Conservation (phyloP, 2,888 invertebrate species). For the Prenolepis imparis region DNA sequence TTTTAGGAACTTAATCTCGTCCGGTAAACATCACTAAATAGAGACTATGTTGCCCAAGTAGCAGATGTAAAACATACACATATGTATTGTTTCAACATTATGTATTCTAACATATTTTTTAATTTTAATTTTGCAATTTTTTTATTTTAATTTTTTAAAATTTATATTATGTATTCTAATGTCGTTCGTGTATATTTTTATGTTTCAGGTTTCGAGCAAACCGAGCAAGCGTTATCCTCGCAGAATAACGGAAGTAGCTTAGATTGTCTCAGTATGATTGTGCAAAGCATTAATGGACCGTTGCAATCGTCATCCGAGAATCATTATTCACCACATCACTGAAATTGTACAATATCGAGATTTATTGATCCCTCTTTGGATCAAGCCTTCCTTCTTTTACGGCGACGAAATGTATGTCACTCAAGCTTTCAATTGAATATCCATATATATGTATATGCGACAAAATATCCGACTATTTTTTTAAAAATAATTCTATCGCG, state of each 20-base stretch:
- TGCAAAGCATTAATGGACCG: slow-evolving; percentile 89
- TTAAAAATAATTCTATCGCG: not conserved
- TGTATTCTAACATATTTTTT: too few species aligned
- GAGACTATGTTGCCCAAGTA: not conserved
- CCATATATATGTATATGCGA: not conserved
- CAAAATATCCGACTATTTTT: not conserved
- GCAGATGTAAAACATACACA: not conserved
- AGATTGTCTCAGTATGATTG: slow-evolving; percentile 90
- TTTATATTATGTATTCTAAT: not conserved
- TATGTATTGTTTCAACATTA: not conserved
- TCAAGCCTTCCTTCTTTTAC: slow-evolving; percentile 1
- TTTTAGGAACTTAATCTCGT: not conserved
- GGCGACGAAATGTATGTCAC: not conserved
- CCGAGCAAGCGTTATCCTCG: slow-evolving; percentile 72
- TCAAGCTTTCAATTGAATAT: slow-evolving; percentile 7
- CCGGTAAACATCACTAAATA: not conserved
- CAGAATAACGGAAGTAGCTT: slow-evolving; percentile 88
- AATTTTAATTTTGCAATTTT: too few species aligned
- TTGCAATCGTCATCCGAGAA: slow-evolving; percentile 75
- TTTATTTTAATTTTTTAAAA: too few species aligned
- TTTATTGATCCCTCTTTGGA: slow-evolving; percentile 48
- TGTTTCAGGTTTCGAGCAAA: slow-evolving; percentile 81
- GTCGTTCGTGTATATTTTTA: not conserved
- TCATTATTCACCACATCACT: slow-evolving; percentile 79
- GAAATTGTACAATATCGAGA: slow-evolving; percentile 69